A percentile compares a stretch with the other conserved stretches of the same genome.
Evolutionary conservation across 2,888 invertebrate species (phyloP).

Genomic region (Reticulitermes lucifugus): DNA sequence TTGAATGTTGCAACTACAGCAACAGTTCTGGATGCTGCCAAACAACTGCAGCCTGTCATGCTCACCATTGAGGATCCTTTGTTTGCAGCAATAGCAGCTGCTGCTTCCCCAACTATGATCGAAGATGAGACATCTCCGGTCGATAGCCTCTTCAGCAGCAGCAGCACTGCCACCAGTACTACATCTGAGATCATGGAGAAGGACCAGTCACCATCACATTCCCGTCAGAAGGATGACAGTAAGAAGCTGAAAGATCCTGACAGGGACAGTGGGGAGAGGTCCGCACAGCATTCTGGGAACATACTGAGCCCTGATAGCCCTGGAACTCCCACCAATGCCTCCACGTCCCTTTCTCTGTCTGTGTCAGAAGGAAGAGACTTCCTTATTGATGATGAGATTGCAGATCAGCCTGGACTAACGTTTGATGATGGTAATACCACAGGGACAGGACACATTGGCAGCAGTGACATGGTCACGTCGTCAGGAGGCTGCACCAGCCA

Average conservation of each 20-base stretch:
- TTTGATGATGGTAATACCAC: constrained; percentile 64
- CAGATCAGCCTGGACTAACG: constrained; percentile 87
- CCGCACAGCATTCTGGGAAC: constrained; percentile 6
- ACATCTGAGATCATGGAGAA: constrained; percentile 44
- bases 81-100: constrained; percentile 77
- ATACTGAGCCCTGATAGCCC: constrained; percentile 65
- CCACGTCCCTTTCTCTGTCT: constrained; percentile 75
- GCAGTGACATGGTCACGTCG: constrained; percentile 30
- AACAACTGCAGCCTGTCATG: constrained; percentile 64
- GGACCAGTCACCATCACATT: background rate
- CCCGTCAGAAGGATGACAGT: background rate
- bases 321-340: constrained; percentile 81
- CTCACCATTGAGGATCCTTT: constrained; percentile 79
- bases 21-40: background rate
- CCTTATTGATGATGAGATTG: constrained; percentile 90
- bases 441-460: background rate
- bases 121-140: constrained; percentile 89
- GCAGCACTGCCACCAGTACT: constrained; percentile 65
- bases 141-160: constrained; percentile 79
- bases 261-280: background rate
- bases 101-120: constrained; percentile 75
- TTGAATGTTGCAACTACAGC: background rate
- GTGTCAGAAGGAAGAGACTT: constrained; percentile 84
- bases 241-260: background rate
- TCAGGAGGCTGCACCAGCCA: constrained; percentile 46